Percentiles rank a stretch among this genome's conserved stretches.
phyloP scores from a whole-genome alignment of 1,140 invertebrate species.

The Atta colombica region DNA sequence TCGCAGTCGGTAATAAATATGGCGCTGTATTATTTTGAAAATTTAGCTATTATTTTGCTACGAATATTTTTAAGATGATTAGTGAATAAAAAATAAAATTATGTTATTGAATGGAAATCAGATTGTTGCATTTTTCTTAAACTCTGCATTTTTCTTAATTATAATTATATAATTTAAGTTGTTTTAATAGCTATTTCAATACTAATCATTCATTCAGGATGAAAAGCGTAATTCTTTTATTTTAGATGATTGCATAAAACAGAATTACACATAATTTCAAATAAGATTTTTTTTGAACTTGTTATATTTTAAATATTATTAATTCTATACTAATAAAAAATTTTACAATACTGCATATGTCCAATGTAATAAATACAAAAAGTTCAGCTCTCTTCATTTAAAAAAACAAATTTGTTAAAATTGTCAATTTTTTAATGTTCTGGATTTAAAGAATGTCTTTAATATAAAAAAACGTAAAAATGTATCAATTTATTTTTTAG shows the following conservation, averaged over 20 bases:
- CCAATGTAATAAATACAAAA: background rate
- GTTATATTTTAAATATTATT: background rate
- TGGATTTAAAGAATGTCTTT: background rate
- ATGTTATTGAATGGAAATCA: background rate
- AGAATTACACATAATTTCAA: background rate
- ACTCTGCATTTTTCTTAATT: background rate
- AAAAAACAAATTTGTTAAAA: background rate
- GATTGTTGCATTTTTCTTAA: background rate
- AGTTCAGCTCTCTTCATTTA: background rate
- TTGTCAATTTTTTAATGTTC: background rate
- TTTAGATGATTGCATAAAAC: background rate
- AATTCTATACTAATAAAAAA: background rate
- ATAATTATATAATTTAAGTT: too few species aligned
- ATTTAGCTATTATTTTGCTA: too few species aligned
- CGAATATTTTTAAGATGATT: too few species aligned
- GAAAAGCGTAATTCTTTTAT: background rate
- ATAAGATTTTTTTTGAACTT: background rate
- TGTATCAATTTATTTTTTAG: background rate
- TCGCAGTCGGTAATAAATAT: background rate
- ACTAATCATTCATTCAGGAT: background rate
- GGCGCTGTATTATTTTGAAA: too few species aligned
- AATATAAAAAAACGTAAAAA: background rate
- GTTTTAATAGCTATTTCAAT: background rate
- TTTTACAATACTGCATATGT: background rate
- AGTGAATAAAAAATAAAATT: background rate